A percentile compares a stretch with the other conserved stretches of the same genome.
Conservation (phyloP, 2,113 vertebrate species). For the Rhipidura dahli region DNA sequence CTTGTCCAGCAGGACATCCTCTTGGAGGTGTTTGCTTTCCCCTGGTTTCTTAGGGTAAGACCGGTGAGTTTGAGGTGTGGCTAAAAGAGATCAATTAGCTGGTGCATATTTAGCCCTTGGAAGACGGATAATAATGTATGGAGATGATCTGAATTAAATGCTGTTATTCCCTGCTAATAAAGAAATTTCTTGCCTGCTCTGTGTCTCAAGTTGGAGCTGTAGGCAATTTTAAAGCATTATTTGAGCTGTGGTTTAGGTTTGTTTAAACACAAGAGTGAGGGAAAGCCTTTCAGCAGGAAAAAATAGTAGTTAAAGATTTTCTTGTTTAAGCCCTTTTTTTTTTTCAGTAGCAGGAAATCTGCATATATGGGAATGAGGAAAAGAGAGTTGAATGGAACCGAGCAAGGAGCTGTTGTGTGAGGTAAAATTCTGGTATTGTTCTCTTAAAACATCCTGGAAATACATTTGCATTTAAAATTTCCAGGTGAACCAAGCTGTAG, state of each 20-base stretch:
- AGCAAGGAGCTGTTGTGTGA: background rate
- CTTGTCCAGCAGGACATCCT: background rate
- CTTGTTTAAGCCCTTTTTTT: background rate
- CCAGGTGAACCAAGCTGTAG: background rate
- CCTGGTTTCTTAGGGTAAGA: background rate
- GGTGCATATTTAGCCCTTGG: background rate
- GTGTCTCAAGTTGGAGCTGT: background rate
- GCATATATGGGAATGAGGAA: background rate
- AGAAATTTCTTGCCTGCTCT: background rate
- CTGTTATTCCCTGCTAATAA: background rate
- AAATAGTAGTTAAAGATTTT: background rate
- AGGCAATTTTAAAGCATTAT: background rate
- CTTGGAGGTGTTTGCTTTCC: accelerated
- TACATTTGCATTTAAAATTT: constrained; percentile 45
- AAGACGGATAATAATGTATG: background rate
- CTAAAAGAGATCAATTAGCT: background rate
- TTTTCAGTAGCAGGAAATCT: background rate
- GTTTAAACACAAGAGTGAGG: background rate
- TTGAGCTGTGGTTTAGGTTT: background rate
- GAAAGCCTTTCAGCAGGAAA: background rate
- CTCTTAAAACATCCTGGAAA: background rate
- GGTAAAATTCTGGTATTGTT: constrained; percentile 13
- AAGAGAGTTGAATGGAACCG: background rate
- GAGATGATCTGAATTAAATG: background rate
- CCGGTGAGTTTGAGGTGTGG: background rate